Percentiles rank a stretch among this genome's conserved stretches.
Evolutionary conservation across 37 sponge, comb jelly and placozoan species (phyloP).

Genomic region (Theonella swinhoei): DNA sequence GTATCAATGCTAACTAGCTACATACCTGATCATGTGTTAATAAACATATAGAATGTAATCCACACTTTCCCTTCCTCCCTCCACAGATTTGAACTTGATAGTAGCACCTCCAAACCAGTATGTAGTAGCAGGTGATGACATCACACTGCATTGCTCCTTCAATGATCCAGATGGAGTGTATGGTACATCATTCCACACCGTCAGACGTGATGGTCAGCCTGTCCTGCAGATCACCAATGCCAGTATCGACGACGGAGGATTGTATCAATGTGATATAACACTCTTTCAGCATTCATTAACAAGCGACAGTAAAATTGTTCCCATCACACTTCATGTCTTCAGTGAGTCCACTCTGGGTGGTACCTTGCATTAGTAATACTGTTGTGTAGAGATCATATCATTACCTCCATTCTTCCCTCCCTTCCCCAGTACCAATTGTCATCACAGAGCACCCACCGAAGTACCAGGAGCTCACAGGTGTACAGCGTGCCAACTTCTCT

Average conservation of each 20-base stretch:
- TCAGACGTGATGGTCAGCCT: neutral
- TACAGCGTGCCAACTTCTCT: neutral
- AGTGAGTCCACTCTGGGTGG: neutral
- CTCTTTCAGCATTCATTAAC: neutral
- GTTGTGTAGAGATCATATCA: neutral
- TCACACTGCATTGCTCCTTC: neutral
- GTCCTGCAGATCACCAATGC: neutral
- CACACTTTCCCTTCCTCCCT: neutral
- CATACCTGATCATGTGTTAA: neutral
- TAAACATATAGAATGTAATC: no score
- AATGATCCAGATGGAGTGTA: neutral
- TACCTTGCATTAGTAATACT: no score
- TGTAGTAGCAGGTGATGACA: neutral
- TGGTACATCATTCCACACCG: neutral
- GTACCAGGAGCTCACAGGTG: neutral
- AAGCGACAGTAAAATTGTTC: neutral
- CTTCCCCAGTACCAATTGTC: neutral
- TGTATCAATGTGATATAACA: neutral
- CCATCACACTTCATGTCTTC: neutral
- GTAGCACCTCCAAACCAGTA: neutral
- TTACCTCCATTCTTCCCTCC: neutral
- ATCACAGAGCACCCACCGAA: neutral
- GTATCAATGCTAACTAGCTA: no score
- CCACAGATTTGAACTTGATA: neutral
- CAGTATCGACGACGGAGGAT: neutral